These are phyloP conservation scores for Melanotaenia duboulayi DNA, from an alignment of 2,113 vertebrate species.

Conservation along the genomic window DNA sequence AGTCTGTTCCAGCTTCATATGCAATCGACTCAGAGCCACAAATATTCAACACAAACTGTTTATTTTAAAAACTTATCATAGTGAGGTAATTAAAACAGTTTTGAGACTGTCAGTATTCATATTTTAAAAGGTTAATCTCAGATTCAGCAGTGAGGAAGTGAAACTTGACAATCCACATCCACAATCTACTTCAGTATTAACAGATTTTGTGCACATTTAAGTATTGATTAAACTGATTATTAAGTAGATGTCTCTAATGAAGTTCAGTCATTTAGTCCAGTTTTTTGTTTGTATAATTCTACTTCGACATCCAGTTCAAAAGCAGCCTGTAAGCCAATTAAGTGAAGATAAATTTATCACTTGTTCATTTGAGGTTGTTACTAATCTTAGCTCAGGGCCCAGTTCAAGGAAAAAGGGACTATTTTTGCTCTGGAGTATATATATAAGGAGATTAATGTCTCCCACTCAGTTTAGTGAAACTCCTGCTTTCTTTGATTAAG, in stretches of 20 bases:
- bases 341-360: neutral
- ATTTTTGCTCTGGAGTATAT: neutral
- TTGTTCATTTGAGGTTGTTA: neutral
- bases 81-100: neutral
- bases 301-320: neutral
- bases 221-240: neutral
- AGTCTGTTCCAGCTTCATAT: neutral
- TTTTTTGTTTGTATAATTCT: neutral
- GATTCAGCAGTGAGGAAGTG: neutral
- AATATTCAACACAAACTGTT: slow-evolving; percentile 18
- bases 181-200: neutral
- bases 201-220: neutral
- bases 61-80: slow-evolving; percentile 5
- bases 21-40: neutral
- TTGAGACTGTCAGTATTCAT: neutral
- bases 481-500: neutral
- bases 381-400: neutral
- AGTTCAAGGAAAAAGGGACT: neutral
- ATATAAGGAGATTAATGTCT: slow-evolving; percentile 4
- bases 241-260: neutral
- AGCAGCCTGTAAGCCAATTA: neutral
- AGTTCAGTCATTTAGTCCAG: neutral
- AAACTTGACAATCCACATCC: neutral
- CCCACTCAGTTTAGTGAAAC: neutral
- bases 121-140: neutral